Evolutionary conservation across 2,888 invertebrate genomes (phyloP).

Genomic region (Eurytoma californica): DNA sequence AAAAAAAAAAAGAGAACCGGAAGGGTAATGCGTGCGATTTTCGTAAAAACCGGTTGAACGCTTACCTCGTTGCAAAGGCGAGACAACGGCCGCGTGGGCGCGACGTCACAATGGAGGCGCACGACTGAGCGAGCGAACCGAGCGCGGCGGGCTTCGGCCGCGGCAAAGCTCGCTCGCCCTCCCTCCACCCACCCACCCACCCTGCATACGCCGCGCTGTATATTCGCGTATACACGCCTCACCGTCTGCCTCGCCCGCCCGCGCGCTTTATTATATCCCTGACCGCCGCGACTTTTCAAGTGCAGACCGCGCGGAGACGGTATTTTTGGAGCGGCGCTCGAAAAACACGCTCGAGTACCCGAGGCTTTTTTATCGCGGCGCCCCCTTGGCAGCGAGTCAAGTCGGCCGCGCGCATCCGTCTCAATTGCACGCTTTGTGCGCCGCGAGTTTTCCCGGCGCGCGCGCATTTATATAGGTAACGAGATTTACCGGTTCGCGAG

Average conservation of each 20-base stretch:
- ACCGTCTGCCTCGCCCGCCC: neutral
- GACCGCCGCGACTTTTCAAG: conserved; percentile 50
- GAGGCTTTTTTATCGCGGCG: conserved; percentile 1
- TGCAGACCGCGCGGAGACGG: conserved; percentile 9
- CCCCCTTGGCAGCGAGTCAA: conserved; percentile 20
- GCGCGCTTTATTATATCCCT: conserved; percentile 27
- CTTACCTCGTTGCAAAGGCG: too few species aligned
- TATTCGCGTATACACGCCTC: neutral
- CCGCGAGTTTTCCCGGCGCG: neutral
- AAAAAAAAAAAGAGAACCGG: neutral
- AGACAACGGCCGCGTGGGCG: conserved; percentile 15
- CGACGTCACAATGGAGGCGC: conserved; percentile 43
- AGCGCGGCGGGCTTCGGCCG: too few species aligned
- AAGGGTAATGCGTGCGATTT: neutral
- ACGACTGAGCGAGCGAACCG: neutral
- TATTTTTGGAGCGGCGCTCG: conserved; percentile 25
- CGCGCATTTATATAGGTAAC: conserved; percentile 27
- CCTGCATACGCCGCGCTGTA: neutral
- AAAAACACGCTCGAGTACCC: neutral
- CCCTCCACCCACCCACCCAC: too few species aligned
- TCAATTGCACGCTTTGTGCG: conserved; percentile 4
- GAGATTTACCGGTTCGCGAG: conserved; percentile 50
- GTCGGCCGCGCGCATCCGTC: neutral
- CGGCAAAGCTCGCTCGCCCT: too few species aligned
- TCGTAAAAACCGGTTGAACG: too few species aligned